A percentile compares a stretch with the other conserved stretches of the same genome.
Evolutionary conservation across 2,113 vertebrate species (phyloP).

Genomic region (Otus sunia): DNA sequence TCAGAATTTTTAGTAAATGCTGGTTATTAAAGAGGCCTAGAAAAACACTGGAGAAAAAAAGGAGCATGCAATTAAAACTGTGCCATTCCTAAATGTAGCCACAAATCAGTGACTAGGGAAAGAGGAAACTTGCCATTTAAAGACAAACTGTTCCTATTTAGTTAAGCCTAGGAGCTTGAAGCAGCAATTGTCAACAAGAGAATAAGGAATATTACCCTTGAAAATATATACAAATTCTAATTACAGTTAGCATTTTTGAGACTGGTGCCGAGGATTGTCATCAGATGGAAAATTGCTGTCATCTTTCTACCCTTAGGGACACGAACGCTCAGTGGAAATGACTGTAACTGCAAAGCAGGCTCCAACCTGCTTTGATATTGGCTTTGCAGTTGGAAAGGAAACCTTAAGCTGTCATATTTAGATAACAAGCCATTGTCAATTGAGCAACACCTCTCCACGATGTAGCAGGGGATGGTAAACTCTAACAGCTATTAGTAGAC

Average conservation of each 20-base stretch:
- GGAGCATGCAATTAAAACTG: not conserved
- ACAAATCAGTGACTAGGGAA: not conserved
- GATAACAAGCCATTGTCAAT: not conserved
- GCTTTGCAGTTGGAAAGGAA: not conserved
- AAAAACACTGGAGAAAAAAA: not conserved
- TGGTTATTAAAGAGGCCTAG: not conserved
- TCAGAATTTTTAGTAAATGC: not conserved
- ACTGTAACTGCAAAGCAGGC: not conserved
- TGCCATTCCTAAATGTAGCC: not conserved
- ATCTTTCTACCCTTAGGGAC: not conserved
- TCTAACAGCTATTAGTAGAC: not conserved
- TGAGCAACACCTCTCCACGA: not conserved
- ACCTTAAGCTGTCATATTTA: not conserved
- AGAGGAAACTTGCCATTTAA: not conserved
- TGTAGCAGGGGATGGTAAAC: not conserved
- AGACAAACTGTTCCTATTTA: conserved; percentile 2
- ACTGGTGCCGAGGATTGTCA: not conserved
- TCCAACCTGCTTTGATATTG: not conserved
- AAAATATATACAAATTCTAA: conserved; percentile 29
- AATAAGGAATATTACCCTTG: not conserved
- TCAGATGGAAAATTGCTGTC: not conserved
- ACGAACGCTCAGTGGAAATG: rapidly evolving
- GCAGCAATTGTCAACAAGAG: conserved; percentile 10
- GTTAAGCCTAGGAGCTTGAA: not conserved
- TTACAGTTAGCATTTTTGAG: conserved; percentile 24